Evolutionary conservation across 1,140 invertebrate genomes (phyloP).

Genomic region (Theocolax elegans): DNA sequence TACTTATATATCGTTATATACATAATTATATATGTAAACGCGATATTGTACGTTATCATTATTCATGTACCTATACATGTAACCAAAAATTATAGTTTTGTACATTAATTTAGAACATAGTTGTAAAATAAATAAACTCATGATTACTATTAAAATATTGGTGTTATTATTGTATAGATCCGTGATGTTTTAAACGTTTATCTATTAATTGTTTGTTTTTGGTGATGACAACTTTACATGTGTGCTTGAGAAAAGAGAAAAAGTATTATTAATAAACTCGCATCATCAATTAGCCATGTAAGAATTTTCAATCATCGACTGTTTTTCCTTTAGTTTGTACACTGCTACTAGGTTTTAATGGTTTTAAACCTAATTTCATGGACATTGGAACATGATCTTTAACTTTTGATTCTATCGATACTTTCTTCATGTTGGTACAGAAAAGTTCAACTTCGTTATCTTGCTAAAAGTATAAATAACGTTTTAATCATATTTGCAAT

Average conservation of each 20-base stretch:
- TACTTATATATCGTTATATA: slow-evolving; percentile 52
- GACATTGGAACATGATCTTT: not conserved
- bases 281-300: no score
- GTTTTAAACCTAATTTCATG: slow-evolving; percentile 2
- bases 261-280: no score
- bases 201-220: no score
- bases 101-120: slow-evolving; percentile 63
- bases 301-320: no score
- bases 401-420: not conserved
- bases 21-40: slow-evolving; percentile 44
- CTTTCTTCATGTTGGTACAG: not conserved
- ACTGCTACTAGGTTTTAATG: not conserved
- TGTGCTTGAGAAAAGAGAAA: no score
- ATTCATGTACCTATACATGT: slow-evolving; percentile 51
- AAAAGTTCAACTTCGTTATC: not conserved
- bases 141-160: slow-evolving; percentile 43
- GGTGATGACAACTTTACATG: no score
- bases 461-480: no score
- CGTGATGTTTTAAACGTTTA: no score
- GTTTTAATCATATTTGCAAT: no score
- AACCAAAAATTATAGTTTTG: slow-evolving; percentile 67
- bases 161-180: no score
- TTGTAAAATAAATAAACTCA: slow-evolving; percentile 63
- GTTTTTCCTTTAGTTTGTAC: no score
- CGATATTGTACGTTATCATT: slow-evolving; percentile 49